These are phyloP conservation scores for Hypomesus transpacificus DNA, from an alignment of 2,113 vertebrate genomes.

Conservation along the genomic window DNA sequence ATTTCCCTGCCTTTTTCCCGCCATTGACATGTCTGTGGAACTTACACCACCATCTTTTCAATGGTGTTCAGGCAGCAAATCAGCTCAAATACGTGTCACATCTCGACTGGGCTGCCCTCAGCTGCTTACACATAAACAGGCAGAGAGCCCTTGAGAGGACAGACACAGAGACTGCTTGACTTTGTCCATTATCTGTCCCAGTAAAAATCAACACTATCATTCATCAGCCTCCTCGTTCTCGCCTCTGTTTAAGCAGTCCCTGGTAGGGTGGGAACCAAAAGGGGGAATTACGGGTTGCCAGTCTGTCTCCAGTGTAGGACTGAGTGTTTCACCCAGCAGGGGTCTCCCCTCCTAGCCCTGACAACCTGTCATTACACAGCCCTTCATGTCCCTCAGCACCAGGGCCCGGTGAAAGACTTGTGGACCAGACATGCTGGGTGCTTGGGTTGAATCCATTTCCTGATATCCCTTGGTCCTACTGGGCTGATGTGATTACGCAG, in stretches of 20 bases:
- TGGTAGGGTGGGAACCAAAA: constrained; percentile 80
- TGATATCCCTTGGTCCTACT: constrained; percentile 5
- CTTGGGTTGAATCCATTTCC: constrained; percentile 5
- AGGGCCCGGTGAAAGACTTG: constrained; percentile 81
- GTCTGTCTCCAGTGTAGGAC: constrained; percentile 82
- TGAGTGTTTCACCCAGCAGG: constrained; percentile 84
- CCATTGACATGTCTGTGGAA: no score
- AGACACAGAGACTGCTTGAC: constrained; percentile 80
- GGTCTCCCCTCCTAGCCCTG: constrained; percentile 83
- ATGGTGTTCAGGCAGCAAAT: no score
- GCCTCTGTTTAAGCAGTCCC: constrained; percentile 84
- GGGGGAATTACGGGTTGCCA: constrained; percentile 86
- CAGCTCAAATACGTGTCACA: no score
- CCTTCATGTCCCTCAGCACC: constrained; percentile 80
- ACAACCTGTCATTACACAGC: constrained; percentile 89
- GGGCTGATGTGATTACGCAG: neutral
- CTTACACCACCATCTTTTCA: no score
- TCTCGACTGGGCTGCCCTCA: neutral
- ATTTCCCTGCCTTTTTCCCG: no score
- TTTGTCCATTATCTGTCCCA: constrained; percentile 81
- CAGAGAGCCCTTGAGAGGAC: constrained; percentile 74
- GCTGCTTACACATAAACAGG: constrained; percentile 29
- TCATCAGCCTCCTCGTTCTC: constrained; percentile 79
- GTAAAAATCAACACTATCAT: constrained; percentile 79
- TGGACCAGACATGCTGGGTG: constrained; percentile 79